These are phyloP conservation scores for Aeoliscus strigatus DNA, from an alignment of 2,797 vertebrate genomes.

Conservation along the genomic window DNA sequence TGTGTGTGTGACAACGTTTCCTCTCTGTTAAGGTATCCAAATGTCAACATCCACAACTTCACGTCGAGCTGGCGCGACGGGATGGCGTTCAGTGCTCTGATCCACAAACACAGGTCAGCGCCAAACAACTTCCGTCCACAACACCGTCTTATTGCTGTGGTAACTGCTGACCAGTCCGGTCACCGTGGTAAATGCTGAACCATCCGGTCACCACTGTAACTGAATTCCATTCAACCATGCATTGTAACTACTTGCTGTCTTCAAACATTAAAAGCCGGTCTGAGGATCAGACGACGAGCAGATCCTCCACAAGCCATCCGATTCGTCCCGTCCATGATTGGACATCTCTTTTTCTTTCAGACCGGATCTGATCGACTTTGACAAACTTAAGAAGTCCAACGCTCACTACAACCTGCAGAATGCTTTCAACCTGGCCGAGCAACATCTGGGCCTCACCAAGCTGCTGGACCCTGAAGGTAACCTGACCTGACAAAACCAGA, in stretches of 20 bases:
- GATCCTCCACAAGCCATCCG: too few relatives aligned
- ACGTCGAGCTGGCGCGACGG: constrained; percentile 95
- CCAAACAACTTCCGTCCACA: constrained; percentile 33
- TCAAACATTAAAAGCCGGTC: too few relatives aligned
- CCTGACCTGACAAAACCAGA: neutral
- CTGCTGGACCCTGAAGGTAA: constrained; percentile 92
- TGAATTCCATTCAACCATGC: too few relatives aligned
- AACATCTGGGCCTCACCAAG: constrained; percentile 91
- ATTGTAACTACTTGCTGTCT: too few relatives aligned
- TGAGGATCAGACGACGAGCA: too few relatives aligned
- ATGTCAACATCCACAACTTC: constrained; percentile 95
- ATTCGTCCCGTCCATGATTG: too few relatives aligned
- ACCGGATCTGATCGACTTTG: constrained; percentile 90
- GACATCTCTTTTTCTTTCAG: too few relatives aligned
- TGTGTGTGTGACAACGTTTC: too few relatives aligned
- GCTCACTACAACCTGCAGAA: constrained; percentile 95
- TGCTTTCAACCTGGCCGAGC: constrained; percentile 90
- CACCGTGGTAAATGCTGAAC: neutral
- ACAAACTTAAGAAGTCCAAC: constrained; percentile 87
- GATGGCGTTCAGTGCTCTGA: constrained; percentile 91
- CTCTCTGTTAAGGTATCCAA: constrained; percentile 81
- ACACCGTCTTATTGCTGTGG: constrained; percentile 3
- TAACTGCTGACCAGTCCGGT: neutral
- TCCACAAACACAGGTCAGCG: constrained; percentile 92
- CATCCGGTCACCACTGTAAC: too few relatives aligned